These are phyloP conservation scores for Stigmatopora nigra DNA, from an alignment of 2,113 vertebrate genomes.

Conservation along the genomic window DNA sequence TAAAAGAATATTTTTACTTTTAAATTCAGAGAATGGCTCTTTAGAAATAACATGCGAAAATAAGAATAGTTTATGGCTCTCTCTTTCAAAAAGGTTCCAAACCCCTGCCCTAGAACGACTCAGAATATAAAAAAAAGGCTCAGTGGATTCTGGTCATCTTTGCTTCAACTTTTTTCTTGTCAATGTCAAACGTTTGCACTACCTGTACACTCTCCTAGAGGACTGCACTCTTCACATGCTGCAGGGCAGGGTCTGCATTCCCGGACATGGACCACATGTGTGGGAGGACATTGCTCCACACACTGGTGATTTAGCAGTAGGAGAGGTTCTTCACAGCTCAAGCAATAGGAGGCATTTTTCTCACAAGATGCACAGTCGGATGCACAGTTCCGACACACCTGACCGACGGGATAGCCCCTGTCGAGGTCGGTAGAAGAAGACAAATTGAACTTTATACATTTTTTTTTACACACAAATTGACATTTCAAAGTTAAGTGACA, in stretches of 20 bases:
- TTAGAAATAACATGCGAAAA: too few relatives aligned
- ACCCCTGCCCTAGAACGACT: too few relatives aligned
- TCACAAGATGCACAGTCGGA: constrained; percentile 73
- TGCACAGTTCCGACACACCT: constrained; percentile 68
- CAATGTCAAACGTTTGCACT: constrained; percentile 3
- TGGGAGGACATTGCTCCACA: constrained; percentile 70
- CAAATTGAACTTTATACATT: neutral
- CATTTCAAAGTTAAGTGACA: too few relatives aligned
- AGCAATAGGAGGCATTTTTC: constrained; percentile 73
- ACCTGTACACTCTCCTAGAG: constrained; percentile 78
- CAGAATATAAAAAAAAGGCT: too few relatives aligned
- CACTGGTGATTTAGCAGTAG: constrained; percentile 72
- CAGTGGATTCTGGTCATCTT: too few relatives aligned
- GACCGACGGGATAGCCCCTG: constrained; percentile 76
- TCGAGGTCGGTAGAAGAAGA: constrained; percentile 1
- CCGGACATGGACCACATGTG: constrained; percentile 61
- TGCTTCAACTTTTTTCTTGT: too few relatives aligned
- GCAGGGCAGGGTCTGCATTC: constrained; percentile 76
- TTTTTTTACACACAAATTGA: neutral
- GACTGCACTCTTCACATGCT: constrained; percentile 76
- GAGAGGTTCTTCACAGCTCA: constrained; percentile 71
- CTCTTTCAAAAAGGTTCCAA: too few relatives aligned
- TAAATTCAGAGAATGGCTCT: too few relatives aligned
- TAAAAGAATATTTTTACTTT: too few relatives aligned
- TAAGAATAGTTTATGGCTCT: too few relatives aligned